Conservation (phyloP, 2,113 vertebrate genomes). For the Anoplopoma fimbria region DNA sequence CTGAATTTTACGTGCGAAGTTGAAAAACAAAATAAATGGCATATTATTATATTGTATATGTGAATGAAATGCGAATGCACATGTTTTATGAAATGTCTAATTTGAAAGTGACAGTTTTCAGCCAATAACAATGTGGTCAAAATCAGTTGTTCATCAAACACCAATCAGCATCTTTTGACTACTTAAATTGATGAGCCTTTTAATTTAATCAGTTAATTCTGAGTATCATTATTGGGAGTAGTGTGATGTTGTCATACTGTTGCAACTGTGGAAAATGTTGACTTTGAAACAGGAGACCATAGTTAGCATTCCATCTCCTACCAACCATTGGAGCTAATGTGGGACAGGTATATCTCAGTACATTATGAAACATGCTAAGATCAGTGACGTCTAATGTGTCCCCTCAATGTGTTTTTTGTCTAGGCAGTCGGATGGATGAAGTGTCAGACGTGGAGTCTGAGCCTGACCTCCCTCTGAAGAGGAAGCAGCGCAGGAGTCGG, state of each 20-base stretch:
- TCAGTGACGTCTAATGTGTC: not conserved
- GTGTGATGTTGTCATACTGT: not conserved
- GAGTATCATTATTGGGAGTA: not conserved
- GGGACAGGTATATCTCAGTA: not conserved
- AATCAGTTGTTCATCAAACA: too few species aligned
- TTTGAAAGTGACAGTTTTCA: not conserved
- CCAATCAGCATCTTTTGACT: not conserved
- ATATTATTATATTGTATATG: not conserved
- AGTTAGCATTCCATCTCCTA: not conserved
- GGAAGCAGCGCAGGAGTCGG: conserved; percentile 95
- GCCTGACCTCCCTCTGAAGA: conserved; percentile 94
- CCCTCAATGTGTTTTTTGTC: conserved; percentile 23
- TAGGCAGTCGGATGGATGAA: conserved; percentile 93
- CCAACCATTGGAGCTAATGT: not conserved
- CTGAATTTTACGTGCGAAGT: not conserved
- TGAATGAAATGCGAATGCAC: not conserved
- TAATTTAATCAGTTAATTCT: not conserved
- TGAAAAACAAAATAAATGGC: not conserved
- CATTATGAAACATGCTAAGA: not conserved
- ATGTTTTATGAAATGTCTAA: not conserved
- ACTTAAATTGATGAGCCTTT: not conserved
- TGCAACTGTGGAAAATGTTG: not conserved
- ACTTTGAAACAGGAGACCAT: not conserved
- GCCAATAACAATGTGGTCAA: not conserved
- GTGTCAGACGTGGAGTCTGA: conserved; percentile 96